These are phyloP conservation scores for Corythornis madagascariensis DNA, from an alignment of 2,113 vertebrate genomes.

Conservation along the genomic window DNA sequence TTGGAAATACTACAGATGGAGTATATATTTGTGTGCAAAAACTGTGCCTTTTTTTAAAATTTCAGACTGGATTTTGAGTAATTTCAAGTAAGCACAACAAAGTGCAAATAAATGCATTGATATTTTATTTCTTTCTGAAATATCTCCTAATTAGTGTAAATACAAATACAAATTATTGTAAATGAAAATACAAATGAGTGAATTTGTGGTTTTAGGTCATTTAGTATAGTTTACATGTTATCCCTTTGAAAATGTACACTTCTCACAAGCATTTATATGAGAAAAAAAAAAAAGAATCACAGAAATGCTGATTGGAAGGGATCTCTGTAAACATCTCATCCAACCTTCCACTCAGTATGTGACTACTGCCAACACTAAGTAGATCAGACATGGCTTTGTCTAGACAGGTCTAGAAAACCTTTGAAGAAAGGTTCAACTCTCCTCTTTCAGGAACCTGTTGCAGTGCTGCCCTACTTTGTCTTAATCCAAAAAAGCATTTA, in stretches of 20 bases:
- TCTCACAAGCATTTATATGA: not conserved
- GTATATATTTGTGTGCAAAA: not conserved
- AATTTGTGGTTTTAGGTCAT: not conserved
- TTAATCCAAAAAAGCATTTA: not conserved
- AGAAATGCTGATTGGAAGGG: not conserved
- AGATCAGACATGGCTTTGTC: not conserved
- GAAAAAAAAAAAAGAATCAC: not conserved
- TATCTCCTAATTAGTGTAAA: not conserved
- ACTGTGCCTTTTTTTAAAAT: not conserved
- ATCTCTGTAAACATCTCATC: not conserved
- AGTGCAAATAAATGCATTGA: not conserved
- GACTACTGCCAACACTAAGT: not conserved
- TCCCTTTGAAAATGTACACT: not conserved
- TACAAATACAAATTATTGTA: too few relatives aligned
- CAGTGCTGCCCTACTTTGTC: not conserved
- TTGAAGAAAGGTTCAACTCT: not conserved
- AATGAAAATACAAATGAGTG: not conserved
- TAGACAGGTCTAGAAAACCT: not conserved
- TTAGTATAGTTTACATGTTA: not conserved
- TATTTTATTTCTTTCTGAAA: not conserved
- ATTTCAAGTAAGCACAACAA: not conserved
- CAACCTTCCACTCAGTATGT: not conserved
- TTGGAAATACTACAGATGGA: not conserved
- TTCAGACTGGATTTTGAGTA: not conserved
- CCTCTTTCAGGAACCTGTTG: not conserved